Evolutionary conservation across 2,888 invertebrate genomes (phyloP), one percentile per base, ranked within the genome.

Genomic region (Hirtodrosophila trivittata): DNA sequence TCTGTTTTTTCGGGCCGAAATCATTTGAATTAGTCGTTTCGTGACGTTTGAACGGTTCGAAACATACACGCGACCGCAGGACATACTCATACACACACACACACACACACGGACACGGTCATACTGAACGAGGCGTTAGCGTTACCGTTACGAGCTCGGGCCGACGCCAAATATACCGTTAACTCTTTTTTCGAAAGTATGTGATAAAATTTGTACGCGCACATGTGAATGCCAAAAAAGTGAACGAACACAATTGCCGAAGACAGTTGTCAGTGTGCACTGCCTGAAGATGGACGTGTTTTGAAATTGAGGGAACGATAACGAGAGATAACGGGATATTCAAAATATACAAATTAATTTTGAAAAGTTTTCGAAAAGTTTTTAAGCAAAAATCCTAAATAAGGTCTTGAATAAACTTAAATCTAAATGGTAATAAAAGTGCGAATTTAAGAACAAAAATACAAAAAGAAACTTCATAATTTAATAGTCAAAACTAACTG

Each of bases 11-110:
- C 77, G 82, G 87, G 80, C 84, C 80, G 77, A 87, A 87, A 87
- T 89, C 87, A 87, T 86, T 89, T 86, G 88, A 88, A 88, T 88
- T 88, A 91, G 91, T 91, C 90, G 90, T 89, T 90, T 90, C 89
- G 90, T 90, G 90, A 90, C 91, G 89, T 90, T 91, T 90, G 90
- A 89, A 89, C 90, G 90, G 88, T 90, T 89, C 88, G 78, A 86
- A 87, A 90, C 89, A 89, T 86, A 89, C 64, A 87, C 88, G 86
- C 77, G 81, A 83, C 80, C 80, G 69, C 76, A 69, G 66, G 38
- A 64, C 49, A 42, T 54, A 68, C 70, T 62, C 60, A 18, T 35
- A 14, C 42, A 13, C 37, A 30, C 52, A 49, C 58, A 64, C 57
- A 30, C 52, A 12, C 21, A 41, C 41, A 21, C 9, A 13, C 41